These are phyloP conservation scores for Bradypodion pumilum DNA, from an alignment of 2,797 vertebrate species.

Conservation along the genomic window DNA sequence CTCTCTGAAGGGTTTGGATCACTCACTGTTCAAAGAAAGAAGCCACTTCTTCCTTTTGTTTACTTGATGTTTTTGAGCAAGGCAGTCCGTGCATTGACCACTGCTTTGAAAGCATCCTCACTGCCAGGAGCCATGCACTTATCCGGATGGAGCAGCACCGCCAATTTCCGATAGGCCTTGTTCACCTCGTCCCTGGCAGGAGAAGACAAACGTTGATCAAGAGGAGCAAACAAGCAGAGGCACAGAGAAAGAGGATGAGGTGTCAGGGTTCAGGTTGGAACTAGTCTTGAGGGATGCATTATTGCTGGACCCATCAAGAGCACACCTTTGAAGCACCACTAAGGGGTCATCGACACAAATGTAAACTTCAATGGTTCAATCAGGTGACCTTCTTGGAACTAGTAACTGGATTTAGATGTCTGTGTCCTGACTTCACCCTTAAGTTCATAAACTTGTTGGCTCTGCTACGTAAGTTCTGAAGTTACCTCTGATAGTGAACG, in stretches of 20 bases:
- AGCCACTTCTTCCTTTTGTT: background rate
- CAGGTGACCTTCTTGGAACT: too few species aligned
- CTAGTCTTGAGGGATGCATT: too few species aligned
- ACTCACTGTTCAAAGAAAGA: background rate
- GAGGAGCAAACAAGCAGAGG: background rate
- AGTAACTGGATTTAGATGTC: too few species aligned
- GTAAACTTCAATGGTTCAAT: too few species aligned
- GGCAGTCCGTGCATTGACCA: constrained; percentile 92
- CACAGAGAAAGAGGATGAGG: background rate
- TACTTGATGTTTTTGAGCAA: constrained; percentile 92
- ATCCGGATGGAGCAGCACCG: constrained; percentile 92
- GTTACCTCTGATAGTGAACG: background rate
- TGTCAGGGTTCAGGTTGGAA: too few species aligned
- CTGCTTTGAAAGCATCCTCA: constrained; percentile 94
- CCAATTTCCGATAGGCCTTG: constrained; percentile 92
- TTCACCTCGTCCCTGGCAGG: constrained; percentile 90
- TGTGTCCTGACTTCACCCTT: too few species aligned
- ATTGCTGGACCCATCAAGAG: too few species aligned
- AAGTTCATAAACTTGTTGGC: too few species aligned
- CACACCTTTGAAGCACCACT: too few species aligned
- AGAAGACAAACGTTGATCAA: background rate
- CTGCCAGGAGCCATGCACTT: constrained; percentile 94
- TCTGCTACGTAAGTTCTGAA: background rate
- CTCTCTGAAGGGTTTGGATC: background rate
- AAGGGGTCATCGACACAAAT: too few species aligned